phyloP scores from a whole-genome alignment of 2,797 vertebrate genomes.

The Amphiprion clarkii region DNA sequence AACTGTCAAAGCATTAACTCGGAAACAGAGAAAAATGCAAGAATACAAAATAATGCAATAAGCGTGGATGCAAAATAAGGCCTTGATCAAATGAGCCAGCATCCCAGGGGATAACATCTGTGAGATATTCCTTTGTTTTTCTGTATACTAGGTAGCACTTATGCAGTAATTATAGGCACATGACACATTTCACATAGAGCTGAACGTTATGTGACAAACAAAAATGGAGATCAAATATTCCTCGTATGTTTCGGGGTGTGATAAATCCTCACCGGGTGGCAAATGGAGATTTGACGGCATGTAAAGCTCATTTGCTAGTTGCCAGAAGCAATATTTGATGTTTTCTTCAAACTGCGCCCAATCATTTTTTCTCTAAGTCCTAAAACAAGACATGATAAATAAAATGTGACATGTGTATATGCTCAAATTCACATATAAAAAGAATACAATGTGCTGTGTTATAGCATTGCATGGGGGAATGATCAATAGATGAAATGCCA shows the following conservation, averaged over 20 bases:
- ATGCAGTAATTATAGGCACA: conserved; percentile 59
- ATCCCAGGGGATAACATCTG: conserved; percentile 67
- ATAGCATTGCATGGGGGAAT: neutral
- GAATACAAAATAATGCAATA: conserved; percentile 32
- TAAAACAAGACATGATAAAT: neutral
- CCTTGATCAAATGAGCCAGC: conserved; percentile 41
- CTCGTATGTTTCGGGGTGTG: conserved; percentile 7
- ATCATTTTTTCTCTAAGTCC: neutral
- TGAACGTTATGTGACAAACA: conserved; percentile 61
- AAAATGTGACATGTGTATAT: neutral
- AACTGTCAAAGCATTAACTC: conserved; percentile 31
- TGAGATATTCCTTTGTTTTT: conserved; percentile 40
- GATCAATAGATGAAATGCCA: neutral
- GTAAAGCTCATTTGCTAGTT: conserved; percentile 19
- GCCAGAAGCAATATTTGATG: conserved; percentile 28
- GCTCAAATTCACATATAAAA: neutral
- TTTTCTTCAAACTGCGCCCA: conserved; percentile 16
- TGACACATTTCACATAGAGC: conserved; percentile 44
- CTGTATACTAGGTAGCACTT: conserved; percentile 35
- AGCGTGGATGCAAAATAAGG: conserved; percentile 29
- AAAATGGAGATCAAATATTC: conserved; percentile 53
- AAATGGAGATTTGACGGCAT: conserved; percentile 32
- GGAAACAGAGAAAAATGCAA: conserved; percentile 10
- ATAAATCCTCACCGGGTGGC: conserved; percentile 38
- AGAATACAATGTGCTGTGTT: neutral